Percentiles rank a stretch among this genome's conserved stretches.
Conservation (phyloP, 2,888 invertebrate genomes). For the Sphecodes monilicornis region DNA sequence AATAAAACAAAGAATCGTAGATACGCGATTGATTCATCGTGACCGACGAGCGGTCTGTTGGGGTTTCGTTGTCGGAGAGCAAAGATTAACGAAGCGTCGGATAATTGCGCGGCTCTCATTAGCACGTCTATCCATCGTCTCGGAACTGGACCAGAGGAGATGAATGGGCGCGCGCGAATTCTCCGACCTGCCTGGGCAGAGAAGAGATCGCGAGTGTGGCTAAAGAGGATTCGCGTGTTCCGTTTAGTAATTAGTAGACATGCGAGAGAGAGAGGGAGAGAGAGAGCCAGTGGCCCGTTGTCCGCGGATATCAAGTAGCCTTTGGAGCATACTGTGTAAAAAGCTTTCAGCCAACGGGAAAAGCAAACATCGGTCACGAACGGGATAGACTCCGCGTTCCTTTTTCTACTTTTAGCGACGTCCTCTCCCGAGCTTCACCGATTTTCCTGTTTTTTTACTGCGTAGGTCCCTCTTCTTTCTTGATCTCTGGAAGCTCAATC, state of each 20-base stretch:
- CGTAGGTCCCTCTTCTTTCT: too few species aligned
- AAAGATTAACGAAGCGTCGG: slow-evolving; percentile 35
- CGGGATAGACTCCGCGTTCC: slow-evolving; percentile 71
- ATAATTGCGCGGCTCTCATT: slow-evolving; percentile 36
- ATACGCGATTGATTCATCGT: slow-evolving; percentile 15
- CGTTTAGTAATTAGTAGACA: slow-evolving; percentile 76
- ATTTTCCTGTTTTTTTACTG: not conserved
- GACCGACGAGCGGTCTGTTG: not conserved
- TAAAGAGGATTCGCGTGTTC: slow-evolving; percentile 66
- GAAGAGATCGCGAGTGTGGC: slow-evolving; percentile 40
- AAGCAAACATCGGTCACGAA: slow-evolving; percentile 78
- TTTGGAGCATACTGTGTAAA: slow-evolving; percentile 68
- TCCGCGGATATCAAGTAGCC: slow-evolving; percentile 54
- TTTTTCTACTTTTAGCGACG: slow-evolving; percentile 44
- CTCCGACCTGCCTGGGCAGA: not conserved
- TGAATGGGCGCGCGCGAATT: slow-evolving; percentile 31
- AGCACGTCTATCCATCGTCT: slow-evolving; percentile 31
- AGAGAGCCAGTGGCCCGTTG: slow-evolving; percentile 34
- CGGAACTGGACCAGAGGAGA: slow-evolving; percentile 29
- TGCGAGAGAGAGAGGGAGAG: not conserved
- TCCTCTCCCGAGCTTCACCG: slow-evolving; percentile 3
- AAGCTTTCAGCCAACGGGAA: slow-evolving; percentile 76
- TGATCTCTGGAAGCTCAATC: too few species aligned
- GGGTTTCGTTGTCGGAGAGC: not conserved
- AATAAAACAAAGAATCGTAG: not conserved